A percentile compares a stretch with the other conserved stretches of the same genome.
phyloP scores from a whole-genome alignment of 2,888 invertebrate genomes.

The Didymodactylos carnosus region DNA sequence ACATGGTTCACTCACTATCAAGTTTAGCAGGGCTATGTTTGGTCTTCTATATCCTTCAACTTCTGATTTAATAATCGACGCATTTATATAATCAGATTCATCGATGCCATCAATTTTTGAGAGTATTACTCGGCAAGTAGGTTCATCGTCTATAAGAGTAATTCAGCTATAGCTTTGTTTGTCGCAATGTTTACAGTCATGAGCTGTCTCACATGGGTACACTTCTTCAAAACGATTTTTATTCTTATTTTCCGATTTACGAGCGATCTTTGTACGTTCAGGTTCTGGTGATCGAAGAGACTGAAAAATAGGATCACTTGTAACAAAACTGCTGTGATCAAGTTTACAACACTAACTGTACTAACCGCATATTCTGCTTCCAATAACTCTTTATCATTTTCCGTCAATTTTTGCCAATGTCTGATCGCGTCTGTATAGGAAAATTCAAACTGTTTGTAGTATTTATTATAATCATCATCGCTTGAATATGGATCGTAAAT shows the following conservation, averaged over 20 bases:
- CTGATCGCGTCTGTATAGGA: not conserved
- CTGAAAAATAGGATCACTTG: not conserved
- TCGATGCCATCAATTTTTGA: not conserved
- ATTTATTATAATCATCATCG: too few species aligned
- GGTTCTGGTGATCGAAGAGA: not conserved
- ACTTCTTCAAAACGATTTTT: constrained; percentile 3
- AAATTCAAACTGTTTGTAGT: not conserved
- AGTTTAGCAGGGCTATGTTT: too few species aligned
- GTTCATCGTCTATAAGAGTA: not conserved
- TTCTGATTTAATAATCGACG: not conserved
- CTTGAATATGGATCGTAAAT: too few species aligned
- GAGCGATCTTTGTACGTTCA: not conserved
- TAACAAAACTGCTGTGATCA: not conserved
- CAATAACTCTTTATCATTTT: not conserved
- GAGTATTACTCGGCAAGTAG: not conserved
- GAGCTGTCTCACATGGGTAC: constrained; percentile 10
- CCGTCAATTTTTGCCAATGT: not conserved
- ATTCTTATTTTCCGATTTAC: not conserved
- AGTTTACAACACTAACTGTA: not conserved
- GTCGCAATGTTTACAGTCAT: too few species aligned
- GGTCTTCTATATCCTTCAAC: too few species aligned
- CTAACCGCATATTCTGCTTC: not conserved
- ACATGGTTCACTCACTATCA: too few species aligned
- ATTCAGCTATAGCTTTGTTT: too few species aligned
- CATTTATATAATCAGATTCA: constrained; percentile 6